A percentile compares a stretch with the other conserved stretches of the same genome.
These are phyloP conservation scores for Atta colombica DNA, from an alignment of 1,140 invertebrate species.

Conservation along the genomic window DNA sequence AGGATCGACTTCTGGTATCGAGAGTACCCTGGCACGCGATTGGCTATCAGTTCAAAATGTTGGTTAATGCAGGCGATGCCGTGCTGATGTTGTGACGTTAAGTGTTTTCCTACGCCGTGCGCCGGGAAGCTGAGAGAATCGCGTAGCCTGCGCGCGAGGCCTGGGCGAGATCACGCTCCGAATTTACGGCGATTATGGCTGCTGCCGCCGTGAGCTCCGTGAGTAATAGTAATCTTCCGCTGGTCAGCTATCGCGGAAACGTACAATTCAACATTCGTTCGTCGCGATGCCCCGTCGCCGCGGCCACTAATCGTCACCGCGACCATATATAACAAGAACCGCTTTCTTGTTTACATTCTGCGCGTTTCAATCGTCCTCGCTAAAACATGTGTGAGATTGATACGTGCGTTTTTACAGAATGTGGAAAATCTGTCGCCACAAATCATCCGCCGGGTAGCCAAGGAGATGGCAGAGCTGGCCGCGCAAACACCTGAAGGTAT, in stretches of 20 bases:
- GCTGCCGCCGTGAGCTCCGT: slow-evolving; percentile 81
- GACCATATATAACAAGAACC: background rate
- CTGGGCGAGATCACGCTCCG: slow-evolving; percentile 50
- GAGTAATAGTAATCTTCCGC: slow-evolving; percentile 74
- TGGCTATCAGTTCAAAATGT: slow-evolving; percentile 85
- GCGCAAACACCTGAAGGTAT: slow-evolving; percentile 95
- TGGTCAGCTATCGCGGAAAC: background rate
- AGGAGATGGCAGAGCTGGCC: slow-evolving; percentile 93
- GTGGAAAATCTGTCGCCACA: slow-evolving; percentile 98
- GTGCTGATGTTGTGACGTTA: slow-evolving; percentile 83
- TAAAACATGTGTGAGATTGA: background rate
- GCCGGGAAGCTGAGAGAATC: slow-evolving; percentile 53
- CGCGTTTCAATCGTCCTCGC: background rate
- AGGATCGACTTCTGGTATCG: slow-evolving; percentile 71
- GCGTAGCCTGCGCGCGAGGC: slow-evolving; percentile 49
- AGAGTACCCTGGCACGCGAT: slow-evolving; percentile 73
- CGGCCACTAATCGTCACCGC: background rate
- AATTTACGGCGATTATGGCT: slow-evolving; percentile 76
- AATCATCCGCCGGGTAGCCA: slow-evolving; percentile 93
- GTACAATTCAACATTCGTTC: slow-evolving; percentile 3
- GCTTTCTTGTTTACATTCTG: slow-evolving; percentile 62
- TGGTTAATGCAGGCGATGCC: slow-evolving; percentile 83
- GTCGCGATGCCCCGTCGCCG: background rate
- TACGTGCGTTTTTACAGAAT: slow-evolving; percentile 88
- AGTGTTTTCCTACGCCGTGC: slow-evolving; percentile 77